Base-by-base conservation (phyloP, 2,797 vertebrate species). In the Enteromius unitaeniatus region DNA sequence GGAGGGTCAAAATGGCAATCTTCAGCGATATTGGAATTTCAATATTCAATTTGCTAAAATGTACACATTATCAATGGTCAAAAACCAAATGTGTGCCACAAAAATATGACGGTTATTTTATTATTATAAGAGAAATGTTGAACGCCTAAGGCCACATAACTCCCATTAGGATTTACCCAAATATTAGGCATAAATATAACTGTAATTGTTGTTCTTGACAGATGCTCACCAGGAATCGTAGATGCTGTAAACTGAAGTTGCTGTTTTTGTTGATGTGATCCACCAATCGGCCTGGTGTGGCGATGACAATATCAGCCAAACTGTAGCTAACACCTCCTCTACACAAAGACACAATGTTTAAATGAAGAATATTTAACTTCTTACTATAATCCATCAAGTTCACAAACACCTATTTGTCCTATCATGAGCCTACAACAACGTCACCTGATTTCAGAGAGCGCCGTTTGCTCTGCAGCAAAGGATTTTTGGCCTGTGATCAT, bases 221-320 rank as follows among this genome's bases (percentile, higher is more conserved):
- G 45, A 73, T 70, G 90, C 94, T 92, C 90, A 99, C 98, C 87
- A 99, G 93, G 88, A 98, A 99, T 55, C 97, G 92, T 58, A 99
- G 96, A 26, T 98, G 96, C 0, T 92, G 84, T 62, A 99, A 94
- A 88, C 88, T 94, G n/a, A 99, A 96, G 5, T 94, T 95, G 0
- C 94, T 89, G 3, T 95, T 97, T 89, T 96, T 95, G 89, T 93
- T 96, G 5, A 99, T 96, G 91, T 99, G 98, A 89, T 99, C 98
- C 0, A 99, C 97, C 84, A 99, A 94, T 70, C 97, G 96, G 37
- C 98, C 98, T 0, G 97, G 97, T 0, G 97, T 99, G 7, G 97
- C 97, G 86, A 99, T 96, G 0, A 99, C 92, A 0, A 99, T 96
- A 89, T 99, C 98, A 4, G 97, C 97, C 87, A 97, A 88, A 90